phyloP scores from a whole-genome alignment of 2,888 invertebrate genomes.

The Leptinotarsa tumamoca region DNA sequence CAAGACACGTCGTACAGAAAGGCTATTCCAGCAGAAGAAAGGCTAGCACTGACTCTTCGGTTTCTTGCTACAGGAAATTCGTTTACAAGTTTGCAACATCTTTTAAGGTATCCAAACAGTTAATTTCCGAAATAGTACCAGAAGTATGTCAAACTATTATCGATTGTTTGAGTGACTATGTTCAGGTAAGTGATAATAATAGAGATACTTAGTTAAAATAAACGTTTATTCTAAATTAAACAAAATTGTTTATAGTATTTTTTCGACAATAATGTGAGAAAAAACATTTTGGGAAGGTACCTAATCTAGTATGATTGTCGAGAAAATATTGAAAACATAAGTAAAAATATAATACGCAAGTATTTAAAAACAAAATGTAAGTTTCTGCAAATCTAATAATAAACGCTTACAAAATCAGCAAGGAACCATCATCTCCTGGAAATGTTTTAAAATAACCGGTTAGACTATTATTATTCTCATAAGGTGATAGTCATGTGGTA shows the following conservation, averaged over 20 bases:
- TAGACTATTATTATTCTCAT: not conserved
- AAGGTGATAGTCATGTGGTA: slow-evolving; percentile 3
- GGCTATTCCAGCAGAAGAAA: slow-evolving; percentile 17
- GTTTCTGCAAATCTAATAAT: slow-evolving; percentile 18
- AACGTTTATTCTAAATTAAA: slow-evolving; percentile 15
- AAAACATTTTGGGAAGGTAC: slow-evolving; percentile 11
- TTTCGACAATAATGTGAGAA: not conserved
- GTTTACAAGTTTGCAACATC: slow-evolving; percentile 12
- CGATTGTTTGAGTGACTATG: slow-evolving; percentile 13
- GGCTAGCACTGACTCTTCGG: slow-evolving; percentile 13
- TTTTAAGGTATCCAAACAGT: slow-evolving; percentile 14
- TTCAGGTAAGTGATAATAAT: slow-evolving; percentile 21
- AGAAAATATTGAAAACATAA: not conserved
- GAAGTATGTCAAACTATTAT: slow-evolving; percentile 12
- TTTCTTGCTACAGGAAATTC: slow-evolving; percentile 15
- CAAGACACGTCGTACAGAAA: slow-evolving; percentile 15
- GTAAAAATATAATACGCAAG: too few relatives aligned
- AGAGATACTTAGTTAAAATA: slow-evolving; percentile 9
- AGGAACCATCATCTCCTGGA: slow-evolving; percentile 3
- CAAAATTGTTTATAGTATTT: slow-evolving; percentile 9
- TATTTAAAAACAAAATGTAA: slow-evolving; percentile 20
- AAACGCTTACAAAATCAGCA: slow-evolving; percentile 17
- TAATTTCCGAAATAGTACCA: slow-evolving; percentile 8
- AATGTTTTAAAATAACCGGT: slow-evolving; percentile 3
- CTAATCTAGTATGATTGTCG: slow-evolving; percentile 17